Evolutionary conservation across 2,888 invertebrate genomes (phyloP).

Genomic region (Agrochola lychnidis): DNA sequence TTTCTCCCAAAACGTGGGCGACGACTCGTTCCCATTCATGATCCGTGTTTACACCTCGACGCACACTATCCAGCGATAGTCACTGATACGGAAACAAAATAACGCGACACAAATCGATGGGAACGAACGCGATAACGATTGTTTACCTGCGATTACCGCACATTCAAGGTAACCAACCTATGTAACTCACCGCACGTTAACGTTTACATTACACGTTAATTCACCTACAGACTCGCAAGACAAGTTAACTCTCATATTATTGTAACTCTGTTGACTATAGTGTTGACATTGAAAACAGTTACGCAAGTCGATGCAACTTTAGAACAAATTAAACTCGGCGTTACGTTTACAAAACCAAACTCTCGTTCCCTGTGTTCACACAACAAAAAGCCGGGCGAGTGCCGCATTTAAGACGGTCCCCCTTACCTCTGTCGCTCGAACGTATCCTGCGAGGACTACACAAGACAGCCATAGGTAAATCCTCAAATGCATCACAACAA

Average conservation of each 20-base stretch:
- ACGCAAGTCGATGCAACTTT: slow-evolving; percentile 84
- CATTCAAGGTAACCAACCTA: slow-evolving; percentile 83
- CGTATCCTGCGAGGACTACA: slow-evolving; percentile 94
- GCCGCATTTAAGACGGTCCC: slow-evolving; percentile 88
- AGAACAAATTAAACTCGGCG: slow-evolving; percentile 61
- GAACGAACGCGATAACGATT: slow-evolving; percentile 82
- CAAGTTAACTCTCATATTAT: slow-evolving; percentile 64
- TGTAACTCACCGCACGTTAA: slow-evolving; percentile 65
- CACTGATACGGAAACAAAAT: slow-evolving; percentile 77
- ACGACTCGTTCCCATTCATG: slow-evolving; percentile 81
- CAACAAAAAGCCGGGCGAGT: slow-evolving; percentile 87
- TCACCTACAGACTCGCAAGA: slow-evolving; percentile 58
- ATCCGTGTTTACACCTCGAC: slow-evolving; percentile 76
- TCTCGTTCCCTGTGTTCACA: slow-evolving; percentile 72
- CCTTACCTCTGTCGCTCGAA: slow-evolving; percentile 94
- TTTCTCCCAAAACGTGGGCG: slow-evolving; percentile 87
- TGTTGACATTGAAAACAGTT: slow-evolving; percentile 87
- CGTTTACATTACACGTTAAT: slow-evolving; percentile 57
- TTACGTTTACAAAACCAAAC: slow-evolving; percentile 60
- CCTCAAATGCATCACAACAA: slow-evolving; percentile 94
- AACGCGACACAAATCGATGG: slow-evolving; percentile 80
- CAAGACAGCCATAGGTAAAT: slow-evolving; percentile 94
- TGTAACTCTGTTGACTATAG: slow-evolving; percentile 72
- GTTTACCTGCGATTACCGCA: slow-evolving; percentile 86
- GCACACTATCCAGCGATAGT: slow-evolving; percentile 63